phyloP scores from a whole-genome alignment of 37 sponge, comb jelly and placozoan species.

The Ianthella basta region DNA sequence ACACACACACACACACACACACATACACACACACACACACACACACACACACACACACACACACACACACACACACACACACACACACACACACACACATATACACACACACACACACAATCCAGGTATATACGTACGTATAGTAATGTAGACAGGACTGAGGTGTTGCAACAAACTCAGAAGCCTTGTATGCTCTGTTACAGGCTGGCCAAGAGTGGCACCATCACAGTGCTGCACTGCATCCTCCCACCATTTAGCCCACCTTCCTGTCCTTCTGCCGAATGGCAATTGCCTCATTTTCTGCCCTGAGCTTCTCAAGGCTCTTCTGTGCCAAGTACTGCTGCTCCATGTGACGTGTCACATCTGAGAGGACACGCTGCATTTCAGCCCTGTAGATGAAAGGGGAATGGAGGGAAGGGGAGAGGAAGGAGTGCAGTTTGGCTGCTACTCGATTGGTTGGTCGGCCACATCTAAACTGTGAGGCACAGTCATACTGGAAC shows the following conservation, averaged over 20 bases:
- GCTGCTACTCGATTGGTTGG: too few relatives aligned
- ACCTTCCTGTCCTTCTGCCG: constrained; percentile 69
- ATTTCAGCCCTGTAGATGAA: constrained; percentile 56
- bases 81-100: not conserved
- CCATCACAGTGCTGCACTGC: not conserved
- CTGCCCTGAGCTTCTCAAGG: constrained; percentile 64
- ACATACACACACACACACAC: constrained; percentile 26
- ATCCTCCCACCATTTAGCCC: too few relatives aligned
- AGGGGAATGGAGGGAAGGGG: not conserved
- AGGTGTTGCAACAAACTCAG: too few relatives aligned
- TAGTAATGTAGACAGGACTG: too few relatives aligned
- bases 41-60: constrained; percentile 39
- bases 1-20: constrained; percentile 19
- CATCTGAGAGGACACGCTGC: constrained; percentile 55
- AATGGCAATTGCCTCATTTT: constrained; percentile 56
- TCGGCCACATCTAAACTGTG: not conserved
- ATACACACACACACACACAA: too few relatives aligned
- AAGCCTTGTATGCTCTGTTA: too few relatives aligned
- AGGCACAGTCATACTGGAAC: not conserved
- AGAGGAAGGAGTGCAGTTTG: not conserved
- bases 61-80: constrained; percentile 25
- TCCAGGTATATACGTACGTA: too few relatives aligned
- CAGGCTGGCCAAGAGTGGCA: too few relatives aligned
- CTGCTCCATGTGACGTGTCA: constrained; percentile 75
- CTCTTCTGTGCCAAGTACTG: constrained; percentile 61